Conservation (phyloP, 2,888 invertebrate genomes). For the Xylophagus ater region DNA sequence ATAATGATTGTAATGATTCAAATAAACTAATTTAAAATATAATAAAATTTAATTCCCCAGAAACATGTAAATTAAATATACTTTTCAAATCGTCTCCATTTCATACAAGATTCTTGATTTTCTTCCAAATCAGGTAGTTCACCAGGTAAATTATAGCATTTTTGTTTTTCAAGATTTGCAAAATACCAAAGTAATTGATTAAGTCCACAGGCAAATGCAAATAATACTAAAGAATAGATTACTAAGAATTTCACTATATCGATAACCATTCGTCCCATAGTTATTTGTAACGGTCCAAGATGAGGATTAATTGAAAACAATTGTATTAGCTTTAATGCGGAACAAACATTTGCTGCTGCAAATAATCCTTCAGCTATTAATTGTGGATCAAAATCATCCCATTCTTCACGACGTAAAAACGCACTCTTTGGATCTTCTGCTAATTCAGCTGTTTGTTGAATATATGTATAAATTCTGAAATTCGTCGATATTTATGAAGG, state of each 20-base stretch:
- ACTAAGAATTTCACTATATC: conserved; percentile 90
- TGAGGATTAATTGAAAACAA: conserved; percentile 90
- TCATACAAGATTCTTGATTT: conserved; percentile 65
- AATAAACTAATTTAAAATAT: conserved; percentile 56
- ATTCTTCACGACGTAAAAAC: conserved; percentile 68
- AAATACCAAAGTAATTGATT: conserved; percentile 94
- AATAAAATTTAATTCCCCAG: neutral
- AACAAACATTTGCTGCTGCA: conserved; percentile 90
- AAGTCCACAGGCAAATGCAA: conserved; percentile 85
- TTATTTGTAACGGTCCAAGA: conserved; percentile 84
- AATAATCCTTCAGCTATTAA: conserved; percentile 86
- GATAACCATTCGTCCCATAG: conserved; percentile 77
- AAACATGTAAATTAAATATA: too few species aligned
- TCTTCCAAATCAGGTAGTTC: conserved; percentile 67
- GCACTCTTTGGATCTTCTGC: conserved; percentile 53
- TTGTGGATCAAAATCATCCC: conserved; percentile 90
- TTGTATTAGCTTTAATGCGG: conserved; percentile 83
- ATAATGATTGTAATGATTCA: conserved; percentile 88
- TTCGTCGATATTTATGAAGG: conserved; percentile 26
- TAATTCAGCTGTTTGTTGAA: conserved; percentile 64
- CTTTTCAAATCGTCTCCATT: conserved; percentile 80
- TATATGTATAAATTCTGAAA: conserved; percentile 56
- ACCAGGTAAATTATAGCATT: conserved; percentile 58
- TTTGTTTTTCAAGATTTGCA: conserved; percentile 70
- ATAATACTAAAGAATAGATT: conserved; percentile 75